Evolutionary conservation across 2,888 invertebrate genomes (phyloP).

Genomic region (Agapostemon virescens): DNA sequence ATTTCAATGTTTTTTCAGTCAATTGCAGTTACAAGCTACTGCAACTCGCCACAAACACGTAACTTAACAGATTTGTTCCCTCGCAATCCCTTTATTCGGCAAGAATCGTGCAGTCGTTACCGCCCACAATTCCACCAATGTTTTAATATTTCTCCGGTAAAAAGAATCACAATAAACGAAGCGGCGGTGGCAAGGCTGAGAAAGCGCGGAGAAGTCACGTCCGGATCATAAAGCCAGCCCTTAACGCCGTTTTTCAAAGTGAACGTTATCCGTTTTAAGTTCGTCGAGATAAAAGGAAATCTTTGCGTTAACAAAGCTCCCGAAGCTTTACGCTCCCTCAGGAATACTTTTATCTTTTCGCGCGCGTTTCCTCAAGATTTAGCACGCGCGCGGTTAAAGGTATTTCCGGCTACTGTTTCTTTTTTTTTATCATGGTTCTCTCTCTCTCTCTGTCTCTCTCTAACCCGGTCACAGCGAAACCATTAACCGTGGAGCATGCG

Average conservation of each 20-base stretch:
- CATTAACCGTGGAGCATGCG: constrained; percentile 39
- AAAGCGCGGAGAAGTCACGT: constrained; percentile 6
- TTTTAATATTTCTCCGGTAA: not conserved
- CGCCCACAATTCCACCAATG: not conserved
- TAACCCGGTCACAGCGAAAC: constrained; percentile 28
- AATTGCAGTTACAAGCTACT: too few species aligned
- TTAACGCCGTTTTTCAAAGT: constrained; percentile 14
- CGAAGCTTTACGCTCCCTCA: not conserved
- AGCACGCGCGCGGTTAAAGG: constrained; percentile 18
- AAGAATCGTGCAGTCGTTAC: not conserved
- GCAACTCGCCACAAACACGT: too few species aligned
- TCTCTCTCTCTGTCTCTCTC: not conserved
- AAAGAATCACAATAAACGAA: constrained; percentile 1
- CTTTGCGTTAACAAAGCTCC: constrained; percentile 6
- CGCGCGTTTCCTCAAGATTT: constrained; percentile 31
- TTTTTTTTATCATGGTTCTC: not conserved
- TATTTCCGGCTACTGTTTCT: not conserved
- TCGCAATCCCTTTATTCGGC: too few species aligned
- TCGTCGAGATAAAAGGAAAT: constrained; percentile 5
- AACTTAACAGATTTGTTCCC: too few species aligned
- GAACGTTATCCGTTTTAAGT: constrained; percentile 13
- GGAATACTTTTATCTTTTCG: constrained; percentile 6
- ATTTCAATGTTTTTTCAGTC: too few species aligned
- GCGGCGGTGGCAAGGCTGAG: not conserved
- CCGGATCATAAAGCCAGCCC: constrained; percentile 11